A percentile compares a stretch with the other conserved stretches of the same genome.
Evolutionary conservation across 2,113 vertebrate genomes (phyloP).

Genomic region (chimpanzee (Pan troglodytes)): NHGRI_mPanTro3-v2.1_pri NC_072410.2:107423001-107423500

Average conservation of each 20-base stretch:
- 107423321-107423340: background rate
- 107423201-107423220: background rate
- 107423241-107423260: background rate
- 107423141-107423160: background rate
- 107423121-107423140: background rate
- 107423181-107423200: background rate
- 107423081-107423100: background rate
- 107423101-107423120: background rate
- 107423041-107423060: background rate
- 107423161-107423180: background rate
- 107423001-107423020: too few relatives aligned
- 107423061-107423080: background rate
- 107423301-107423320: background rate
- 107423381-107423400: background rate
- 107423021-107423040: too few relatives aligned
- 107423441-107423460: background rate
- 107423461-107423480: background rate
- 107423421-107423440: background rate
- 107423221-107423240: background rate
- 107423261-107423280: background rate
- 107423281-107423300: background rate
- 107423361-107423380: too few relatives aligned
- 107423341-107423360: background rate
- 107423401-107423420: background rate
- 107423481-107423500: background rate